Base-by-base conservation (phyloP, 2,113 vertebrate genomes). In the Boleophthalmus pectinirostris region DNA sequence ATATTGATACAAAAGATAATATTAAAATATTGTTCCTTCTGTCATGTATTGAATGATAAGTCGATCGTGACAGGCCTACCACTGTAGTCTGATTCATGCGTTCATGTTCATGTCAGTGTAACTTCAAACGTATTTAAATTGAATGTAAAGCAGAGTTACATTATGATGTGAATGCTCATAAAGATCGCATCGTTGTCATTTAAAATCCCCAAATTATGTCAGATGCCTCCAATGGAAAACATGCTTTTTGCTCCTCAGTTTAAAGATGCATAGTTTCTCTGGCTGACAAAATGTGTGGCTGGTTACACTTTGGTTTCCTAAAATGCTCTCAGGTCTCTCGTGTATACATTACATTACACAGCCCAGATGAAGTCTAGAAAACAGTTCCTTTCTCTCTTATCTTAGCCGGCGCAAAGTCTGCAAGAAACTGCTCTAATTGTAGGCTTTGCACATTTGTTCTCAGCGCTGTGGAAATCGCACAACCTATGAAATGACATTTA, bases 401-500 rank as follows among this genome's bases (percentile, higher is more conserved):
- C 74, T 69, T 60, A 54, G 85, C 80, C 86, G 81, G 82, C 87
- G 16, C 45, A 11, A 58, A 80, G 84, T 89, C 87, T 87, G 85
- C 74, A 11, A 81, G 73, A 76, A 58, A 81, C 0, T 64, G 71
- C 68, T 85, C 81, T 90, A 88, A 91, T 91, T 86, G 85, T 78
- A 85, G 85, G 79, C 70, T 81, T 78, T 83, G 75, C 82, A 77
- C 74, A 66, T 82, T 81, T 85, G 80, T 83, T 83, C 87, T 87
- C 85, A 78, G 87, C 73, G 51, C 65, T 76, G 76, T 90, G 87
- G 90, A 89, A 78, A 82, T 84, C 38, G 84, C 81, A 87, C 81
- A 68, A 84, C 82, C 89, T 89, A 90, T 88, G 85, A 91, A 89
- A 88, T 89, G 82, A 86, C 84, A 89, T 88, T 92, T 92, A 92